A percentile compares a stretch with the other conserved stretches of the same genome.
phyloP scores from a whole-genome alignment of 2,888 invertebrate species.

The Limnephilus marmoratus region DNA sequence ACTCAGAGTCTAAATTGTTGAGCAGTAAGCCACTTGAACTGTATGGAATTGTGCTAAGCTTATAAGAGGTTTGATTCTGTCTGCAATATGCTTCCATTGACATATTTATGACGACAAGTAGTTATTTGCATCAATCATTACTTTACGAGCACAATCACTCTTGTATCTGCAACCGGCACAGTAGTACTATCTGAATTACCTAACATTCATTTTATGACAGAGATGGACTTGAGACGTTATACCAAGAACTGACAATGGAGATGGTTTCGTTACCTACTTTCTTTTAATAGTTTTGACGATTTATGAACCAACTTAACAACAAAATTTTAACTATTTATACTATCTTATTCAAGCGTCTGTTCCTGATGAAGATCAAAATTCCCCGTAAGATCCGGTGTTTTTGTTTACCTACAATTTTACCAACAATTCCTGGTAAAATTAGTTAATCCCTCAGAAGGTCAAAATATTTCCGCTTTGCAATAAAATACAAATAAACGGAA shows the following conservation, averaged over 20 bases:
- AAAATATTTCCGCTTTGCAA: too few relatives aligned
- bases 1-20: neutral
- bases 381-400: too few relatives aligned
- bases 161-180: neutral
- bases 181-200: neutral
- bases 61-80: neutral
- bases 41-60: neutral
- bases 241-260: neutral
- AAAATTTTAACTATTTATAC: neutral
- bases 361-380: neutral
- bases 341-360: neutral
- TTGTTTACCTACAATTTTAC: too few relatives aligned
- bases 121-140: constrained; percentile 2
- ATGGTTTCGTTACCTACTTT: neutral
- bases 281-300: neutral
- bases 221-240: neutral
- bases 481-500: too few relatives aligned
- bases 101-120: neutral
- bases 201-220: neutral
- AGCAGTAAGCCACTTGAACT: neutral
- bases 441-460: too few relatives aligned
- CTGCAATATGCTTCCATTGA: neutral
- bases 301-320: neutral
- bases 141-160: neutral
- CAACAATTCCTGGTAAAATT: too few relatives aligned